Base-by-base conservation (phyloP, 2,888 invertebrate genomes). In the Callimorpha dominula region DNA sequence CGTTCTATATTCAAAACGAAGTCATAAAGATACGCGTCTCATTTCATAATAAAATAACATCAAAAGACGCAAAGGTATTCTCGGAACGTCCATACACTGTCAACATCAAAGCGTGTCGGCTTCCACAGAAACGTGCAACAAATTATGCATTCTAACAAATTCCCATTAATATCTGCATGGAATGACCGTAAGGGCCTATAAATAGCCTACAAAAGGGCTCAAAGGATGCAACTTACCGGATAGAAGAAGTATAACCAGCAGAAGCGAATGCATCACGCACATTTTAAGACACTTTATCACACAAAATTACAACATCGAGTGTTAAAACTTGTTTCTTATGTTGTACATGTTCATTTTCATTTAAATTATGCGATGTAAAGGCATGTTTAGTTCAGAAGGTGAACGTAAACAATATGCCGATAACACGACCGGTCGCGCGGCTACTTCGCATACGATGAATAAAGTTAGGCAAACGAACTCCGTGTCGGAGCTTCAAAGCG, bases 141-240 rank as follows among this genome's bases (percentile, higher is more conserved):
- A 87, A 86, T 87, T 87, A 85, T 80, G 81, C 82, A 84, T 87
- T 80, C 83, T 83, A 86, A 91, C 89, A 88, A 90, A 91, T 90
- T 89, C 86, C 88, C 92, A 91, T 90, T 91, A 91, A 92, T 92
- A 92, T 89, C 88, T 91, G 90, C 91, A 88, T 87, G 86, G 88
- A 90, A 91, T 91, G 92, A 91, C 91, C 90, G 90, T 92, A 91
- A 88, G 85, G 86, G 88, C 87, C 91, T 94, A 94, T 87, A 93
- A 94, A 94, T 94, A 94, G 93, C 88, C 79, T 82, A 79, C 81
- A 86, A 85, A 89, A 92, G 90, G 90, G 88, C 89, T 83, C 85
- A 88, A 89, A 92, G 90, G 92, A 93, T 92, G 91, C 90, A 84
- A 91, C 95, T 94, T 91, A 95, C 95, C 95, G 89, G 91, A 91